A percentile compares a stretch with the other conserved stretches of the same genome.
Evolutionary conservation across 2,888 invertebrate genomes (phyloP).

Genomic region (Lymantria monacha): DNA sequence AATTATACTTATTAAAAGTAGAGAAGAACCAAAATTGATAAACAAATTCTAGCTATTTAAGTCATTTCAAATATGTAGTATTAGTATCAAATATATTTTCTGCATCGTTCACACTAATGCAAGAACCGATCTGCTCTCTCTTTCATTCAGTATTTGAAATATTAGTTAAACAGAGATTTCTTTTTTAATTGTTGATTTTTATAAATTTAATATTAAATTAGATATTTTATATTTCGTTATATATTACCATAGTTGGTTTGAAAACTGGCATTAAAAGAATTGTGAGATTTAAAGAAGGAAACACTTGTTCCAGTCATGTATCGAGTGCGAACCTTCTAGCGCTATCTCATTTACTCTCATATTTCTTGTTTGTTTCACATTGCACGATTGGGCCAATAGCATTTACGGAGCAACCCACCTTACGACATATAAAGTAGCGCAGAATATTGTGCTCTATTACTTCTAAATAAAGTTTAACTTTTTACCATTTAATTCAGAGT

Average conservation of each 20-base stretch:
- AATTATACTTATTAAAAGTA: constrained; percentile 14
- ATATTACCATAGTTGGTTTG: constrained; percentile 2
- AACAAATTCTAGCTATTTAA: constrained; percentile 28
- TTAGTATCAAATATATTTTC: constrained; percentile 57
- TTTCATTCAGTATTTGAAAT: constrained; percentile 44
- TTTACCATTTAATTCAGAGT: constrained; percentile 75
- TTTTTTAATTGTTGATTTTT: constrained; percentile 27
- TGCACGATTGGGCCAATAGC: constrained; percentile 77
- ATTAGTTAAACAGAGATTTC: constrained; percentile 34
- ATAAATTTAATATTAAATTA: background rate
- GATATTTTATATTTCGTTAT: background rate
- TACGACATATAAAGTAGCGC: constrained; percentile 71
- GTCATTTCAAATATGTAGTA: constrained; percentile 16
- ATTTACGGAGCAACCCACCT: constrained; percentile 80
- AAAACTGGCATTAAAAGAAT: constrained; percentile 5
- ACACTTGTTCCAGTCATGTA: constrained; percentile 26
- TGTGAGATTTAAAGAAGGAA: constrained; percentile 4
- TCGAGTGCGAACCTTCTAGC: constrained; percentile 40
- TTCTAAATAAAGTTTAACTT: constrained; percentile 78
- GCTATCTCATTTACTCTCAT: constrained; percentile 70
- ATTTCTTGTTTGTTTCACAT: constrained; percentile 79
- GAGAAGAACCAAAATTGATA: constrained; percentile 26
- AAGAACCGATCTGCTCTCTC: constrained; percentile 46
- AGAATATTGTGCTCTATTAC: constrained; percentile 76
- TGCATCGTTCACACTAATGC: constrained; percentile 47